Conservation (phyloP, 2,888 invertebrate genomes). For the Candidula unifasciata region DNA sequence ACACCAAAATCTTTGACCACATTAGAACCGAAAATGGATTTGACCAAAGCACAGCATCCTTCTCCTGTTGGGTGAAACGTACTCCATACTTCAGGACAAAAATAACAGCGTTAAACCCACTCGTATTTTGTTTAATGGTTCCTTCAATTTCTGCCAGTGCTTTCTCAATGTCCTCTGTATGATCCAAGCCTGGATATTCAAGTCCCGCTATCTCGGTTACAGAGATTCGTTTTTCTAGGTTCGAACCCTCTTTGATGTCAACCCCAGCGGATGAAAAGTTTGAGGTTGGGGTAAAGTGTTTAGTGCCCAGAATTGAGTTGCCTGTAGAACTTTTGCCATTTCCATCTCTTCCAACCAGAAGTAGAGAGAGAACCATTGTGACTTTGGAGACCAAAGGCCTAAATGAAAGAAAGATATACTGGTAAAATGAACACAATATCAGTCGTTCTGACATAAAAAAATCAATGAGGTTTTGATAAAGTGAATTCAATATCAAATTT, state of each 20-base stretch:
- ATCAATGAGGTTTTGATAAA: background rate
- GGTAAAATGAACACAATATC: too few relatives aligned
- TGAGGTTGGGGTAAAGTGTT: background rate
- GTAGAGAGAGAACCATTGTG: background rate
- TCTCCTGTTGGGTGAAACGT: conserved; percentile 27
- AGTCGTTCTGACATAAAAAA: background rate
- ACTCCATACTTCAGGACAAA: conserved; percentile 31
- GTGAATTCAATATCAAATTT: too few relatives aligned
- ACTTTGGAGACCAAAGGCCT: background rate
- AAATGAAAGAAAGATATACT: background rate
- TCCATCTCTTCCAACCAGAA: conserved; percentile 20
- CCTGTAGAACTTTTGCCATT: conserved; percentile 34
- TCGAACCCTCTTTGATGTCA: background rate
- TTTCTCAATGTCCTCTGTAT: background rate
- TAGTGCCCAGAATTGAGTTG: conserved; percentile 12
- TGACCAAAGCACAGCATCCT: background rate
- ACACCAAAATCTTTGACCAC: conserved; percentile 24
- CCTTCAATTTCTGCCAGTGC: background rate
- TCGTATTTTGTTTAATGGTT: background rate
- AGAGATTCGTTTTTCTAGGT: background rate
- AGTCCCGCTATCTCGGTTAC: background rate
- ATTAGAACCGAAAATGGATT: conserved; percentile 21
- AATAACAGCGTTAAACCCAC: conserved; percentile 14
- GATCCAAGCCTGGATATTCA: background rate
- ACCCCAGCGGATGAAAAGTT: background rate